Percentiles rank a stretch among this genome's conserved stretches.
Evolutionary conservation across 2,113 vertebrate genomes (phyloP).

Genomic region (Gyps fulvus): DNA sequence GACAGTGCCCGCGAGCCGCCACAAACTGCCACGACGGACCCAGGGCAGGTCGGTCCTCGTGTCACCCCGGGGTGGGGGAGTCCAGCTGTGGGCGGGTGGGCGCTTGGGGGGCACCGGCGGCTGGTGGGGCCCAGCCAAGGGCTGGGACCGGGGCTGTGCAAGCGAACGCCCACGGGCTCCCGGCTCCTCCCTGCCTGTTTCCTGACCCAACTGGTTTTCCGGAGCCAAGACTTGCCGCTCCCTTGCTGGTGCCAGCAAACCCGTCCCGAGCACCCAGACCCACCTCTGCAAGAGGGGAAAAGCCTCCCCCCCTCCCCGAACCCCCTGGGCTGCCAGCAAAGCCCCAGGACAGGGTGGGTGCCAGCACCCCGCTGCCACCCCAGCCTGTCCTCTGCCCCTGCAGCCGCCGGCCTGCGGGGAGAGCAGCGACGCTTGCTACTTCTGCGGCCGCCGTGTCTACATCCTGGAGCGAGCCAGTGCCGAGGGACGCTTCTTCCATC

Average conservation of each 20-base stretch:
- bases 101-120: accelerated
- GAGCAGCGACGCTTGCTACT: constrained; percentile 82
- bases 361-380: neutral
- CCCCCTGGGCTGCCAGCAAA: neutral
- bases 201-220: constrained; percentile 43
- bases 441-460: constrained; percentile 84
- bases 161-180: neutral
- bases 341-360: neutral
- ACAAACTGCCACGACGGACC: accelerated
- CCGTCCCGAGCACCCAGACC: neutral
- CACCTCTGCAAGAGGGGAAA: neutral
- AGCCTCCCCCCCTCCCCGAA: neutral
- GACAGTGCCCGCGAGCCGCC: accelerated
- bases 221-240: neutral
- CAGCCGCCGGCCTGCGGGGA: neutral
- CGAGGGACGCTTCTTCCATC: constrained; percentile 90
- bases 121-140: neutral
- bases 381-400: neutral
- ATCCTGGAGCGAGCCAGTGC: constrained; percentile 87
- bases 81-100: neutral
- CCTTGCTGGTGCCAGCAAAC: neutral
- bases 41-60: neutral
- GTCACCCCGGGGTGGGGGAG: neutral
- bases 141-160: neutral
- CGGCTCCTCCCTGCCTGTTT: constrained; percentile 41